phyloP scores from a whole-genome alignment of 2,797 vertebrate species.

The Lepus oiostolus region DNA sequence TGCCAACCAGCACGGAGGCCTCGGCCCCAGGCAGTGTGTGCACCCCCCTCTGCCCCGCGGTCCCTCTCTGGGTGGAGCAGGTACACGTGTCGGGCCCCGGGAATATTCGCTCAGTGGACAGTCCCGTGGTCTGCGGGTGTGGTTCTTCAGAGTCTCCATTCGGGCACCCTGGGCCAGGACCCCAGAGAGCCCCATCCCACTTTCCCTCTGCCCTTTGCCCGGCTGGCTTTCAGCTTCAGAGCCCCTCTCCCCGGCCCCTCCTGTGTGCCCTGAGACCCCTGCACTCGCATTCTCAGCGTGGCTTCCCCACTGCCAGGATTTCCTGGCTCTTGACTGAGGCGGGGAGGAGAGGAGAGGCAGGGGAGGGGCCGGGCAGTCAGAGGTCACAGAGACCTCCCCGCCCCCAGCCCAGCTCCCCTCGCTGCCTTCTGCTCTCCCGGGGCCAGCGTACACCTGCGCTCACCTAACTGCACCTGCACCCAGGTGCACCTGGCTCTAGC shows the following conservation, averaged over 20 bases:
- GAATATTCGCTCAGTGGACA: too few relatives aligned
- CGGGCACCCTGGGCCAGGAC: background rate
- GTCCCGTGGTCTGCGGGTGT: too few relatives aligned
- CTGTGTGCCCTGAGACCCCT: background rate
- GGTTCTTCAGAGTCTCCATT: background rate
- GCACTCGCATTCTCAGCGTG: background rate
- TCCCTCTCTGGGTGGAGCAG: background rate
- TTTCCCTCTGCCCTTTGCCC: background rate
- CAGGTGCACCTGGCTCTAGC: background rate
- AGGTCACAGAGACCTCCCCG: background rate
- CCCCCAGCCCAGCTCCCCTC: background rate
- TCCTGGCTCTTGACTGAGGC: background rate
- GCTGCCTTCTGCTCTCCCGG: background rate
- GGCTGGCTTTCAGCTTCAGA: background rate
- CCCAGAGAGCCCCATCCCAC: background rate
- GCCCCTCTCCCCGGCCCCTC: background rate
- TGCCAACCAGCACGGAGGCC: too few relatives aligned
- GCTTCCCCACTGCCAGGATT: background rate
- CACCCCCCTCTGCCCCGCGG: background rate
- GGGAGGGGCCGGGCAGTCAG: background rate
- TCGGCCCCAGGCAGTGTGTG: too few relatives aligned
- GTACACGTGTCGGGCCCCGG: background rate
- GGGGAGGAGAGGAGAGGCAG: background rate
- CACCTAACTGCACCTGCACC: background rate
- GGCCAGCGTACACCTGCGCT: background rate